Conservation (phyloP, 2,797 vertebrate species). For the Scleropages formosus region DNA sequence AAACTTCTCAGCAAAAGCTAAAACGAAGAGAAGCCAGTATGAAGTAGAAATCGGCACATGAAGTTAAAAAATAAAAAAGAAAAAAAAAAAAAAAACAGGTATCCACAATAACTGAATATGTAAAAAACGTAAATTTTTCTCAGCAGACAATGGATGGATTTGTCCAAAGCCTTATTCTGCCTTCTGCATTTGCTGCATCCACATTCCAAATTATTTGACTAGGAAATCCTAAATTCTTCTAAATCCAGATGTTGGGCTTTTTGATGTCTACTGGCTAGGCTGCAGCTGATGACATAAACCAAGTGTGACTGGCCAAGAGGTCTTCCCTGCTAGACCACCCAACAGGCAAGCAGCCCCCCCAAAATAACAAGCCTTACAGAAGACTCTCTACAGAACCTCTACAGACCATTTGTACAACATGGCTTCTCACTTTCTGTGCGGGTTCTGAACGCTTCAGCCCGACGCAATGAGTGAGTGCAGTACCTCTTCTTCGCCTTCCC, state of each 20-base stretch:
- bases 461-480: not conserved
- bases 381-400: slow-evolving; percentile 22
- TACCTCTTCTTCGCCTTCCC: slow-evolving; percentile 5
- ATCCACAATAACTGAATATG: too few species aligned
- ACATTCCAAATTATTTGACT: slow-evolving; percentile 65
- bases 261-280: slow-evolving; percentile 64
- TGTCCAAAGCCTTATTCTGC: not conserved
- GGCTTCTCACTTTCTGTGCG: slow-evolving; percentile 19
- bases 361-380: slow-evolving; percentile 53
- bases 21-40: too few species aligned
- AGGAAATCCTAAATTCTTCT: slow-evolving; percentile 60
- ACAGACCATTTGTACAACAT: slow-evolving; percentile 25
- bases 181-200: slow-evolving; percentile 38
- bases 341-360: slow-evolving; percentile 55
- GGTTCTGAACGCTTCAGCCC: slow-evolving; percentile 17
- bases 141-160: not conserved
- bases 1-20: too few species aligned
- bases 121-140: too few species aligned
- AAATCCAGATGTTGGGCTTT: slow-evolving; percentile 51
- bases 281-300: slow-evolving; percentile 58
- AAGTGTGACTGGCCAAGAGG: slow-evolving; percentile 47
- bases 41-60: too few species aligned
- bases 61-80: too few species aligned
- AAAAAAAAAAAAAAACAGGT: too few species aligned
- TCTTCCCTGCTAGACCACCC: slow-evolving; percentile 66